Evolutionary conservation across 2,888 invertebrate genomes (phyloP).

Genomic region (Zonitis immaculata): DNA sequence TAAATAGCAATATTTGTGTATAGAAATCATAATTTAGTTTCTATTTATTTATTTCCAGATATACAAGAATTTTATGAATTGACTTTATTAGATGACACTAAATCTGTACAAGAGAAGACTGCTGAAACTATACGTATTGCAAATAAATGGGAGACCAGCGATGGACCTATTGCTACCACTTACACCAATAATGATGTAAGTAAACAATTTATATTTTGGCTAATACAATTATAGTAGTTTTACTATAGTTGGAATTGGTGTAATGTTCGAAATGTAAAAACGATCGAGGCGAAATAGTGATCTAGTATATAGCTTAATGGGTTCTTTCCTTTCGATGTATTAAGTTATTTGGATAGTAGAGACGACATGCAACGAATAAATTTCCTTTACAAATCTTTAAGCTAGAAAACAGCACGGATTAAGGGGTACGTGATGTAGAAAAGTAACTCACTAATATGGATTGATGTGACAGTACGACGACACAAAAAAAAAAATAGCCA

Average conservation of each 20-base stretch:
- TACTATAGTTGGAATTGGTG: no score
- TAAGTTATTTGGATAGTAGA: background rate
- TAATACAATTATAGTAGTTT: no score
- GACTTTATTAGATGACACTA: conserved; percentile 91
- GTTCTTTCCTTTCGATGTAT: background rate
- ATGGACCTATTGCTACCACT: conserved; percentile 58
- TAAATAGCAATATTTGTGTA: no score
- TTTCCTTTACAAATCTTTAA: conserved; percentile 24
- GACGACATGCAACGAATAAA: conserved; percentile 17
- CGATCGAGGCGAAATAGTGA: background rate
- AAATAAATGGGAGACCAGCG: conserved; percentile 82
- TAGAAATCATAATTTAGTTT: no score
- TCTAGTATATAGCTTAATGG: background rate
- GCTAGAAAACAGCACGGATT: conserved; percentile 24
- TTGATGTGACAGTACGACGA: conserved; percentile 26
- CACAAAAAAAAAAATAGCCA: conserved; percentile 7
- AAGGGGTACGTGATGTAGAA: conserved; percentile 21
- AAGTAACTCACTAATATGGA: conserved; percentile 26
- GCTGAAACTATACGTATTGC: conserved; percentile 93
- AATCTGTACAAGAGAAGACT: conserved; percentile 93
- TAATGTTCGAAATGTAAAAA: no score
- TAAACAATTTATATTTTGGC: conserved; percentile 19
- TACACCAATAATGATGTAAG: conserved; percentile 60
- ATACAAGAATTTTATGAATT: conserved; percentile 99
- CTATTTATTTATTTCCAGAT: conserved; percentile 57